Base-by-base conservation (phyloP, 2,888 invertebrate genomes). In the Neocrepidodera transversa region DNA sequence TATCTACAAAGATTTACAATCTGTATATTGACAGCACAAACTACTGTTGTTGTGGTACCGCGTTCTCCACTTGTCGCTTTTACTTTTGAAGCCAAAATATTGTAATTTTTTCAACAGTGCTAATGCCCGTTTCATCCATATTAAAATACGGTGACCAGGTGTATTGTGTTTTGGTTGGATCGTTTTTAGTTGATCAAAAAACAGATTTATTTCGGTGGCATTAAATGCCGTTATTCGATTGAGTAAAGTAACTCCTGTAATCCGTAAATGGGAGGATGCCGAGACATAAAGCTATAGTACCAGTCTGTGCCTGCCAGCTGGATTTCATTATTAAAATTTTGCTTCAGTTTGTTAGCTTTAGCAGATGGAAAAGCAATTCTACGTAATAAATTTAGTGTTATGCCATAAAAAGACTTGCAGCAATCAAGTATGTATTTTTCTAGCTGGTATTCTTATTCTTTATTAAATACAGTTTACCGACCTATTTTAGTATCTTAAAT, bases 391-490 rank as follows among this genome's bases (percentile, higher is more conserved):
- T 18, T 40, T 18, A 18, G 18, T 40, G 40, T 40, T 40, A 40
- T 18, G 6, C 18, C 40, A 40, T 40, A 40, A 16, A 40, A 17
- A 40, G 40, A 40, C n/a, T 40, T 40, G 18, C 40, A n/a, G n/a
- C n/a, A n/a, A n/a, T n/a, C n/a, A n/a, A n/a, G n/a, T n/a, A n/a
- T n/a, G n/a, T n/a, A n/a, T 23, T 23, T 23, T 23, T 23, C 23
- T 23, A 23, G 23, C 6, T 23, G 23, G 23, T 6, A 3, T 6
- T 23, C 23, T 23, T 23, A 6, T 23, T 23, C 23, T 23, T 23
- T 23, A 23, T 23, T 23, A 23, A 23, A 23, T 23, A 23, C 23
- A 3, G 23, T 6, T 4, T 23, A 6, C 23, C 23, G 23, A 23
- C 23, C 23, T 23, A 4, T n/a, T n/a, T n/a, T n/a, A n/a, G n/a